Evolutionary conservation across 2,888 invertebrate genomes (phyloP).

Genomic region (Amphipyra tragopoginis): DNA sequence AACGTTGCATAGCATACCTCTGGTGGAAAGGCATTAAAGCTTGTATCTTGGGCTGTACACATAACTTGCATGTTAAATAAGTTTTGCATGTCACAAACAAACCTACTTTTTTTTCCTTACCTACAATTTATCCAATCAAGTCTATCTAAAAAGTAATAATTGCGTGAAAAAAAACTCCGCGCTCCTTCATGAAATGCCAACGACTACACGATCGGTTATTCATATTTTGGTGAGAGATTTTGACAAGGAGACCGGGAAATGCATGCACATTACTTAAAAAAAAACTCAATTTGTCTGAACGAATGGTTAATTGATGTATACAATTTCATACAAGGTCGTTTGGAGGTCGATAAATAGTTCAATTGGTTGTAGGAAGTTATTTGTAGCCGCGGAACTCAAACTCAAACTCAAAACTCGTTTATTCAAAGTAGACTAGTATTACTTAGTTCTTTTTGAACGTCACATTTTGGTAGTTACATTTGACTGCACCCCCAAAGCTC

Average conservation of each 20-base stretch:
- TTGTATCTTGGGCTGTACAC: too few species aligned
- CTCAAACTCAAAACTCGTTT: too few species aligned
- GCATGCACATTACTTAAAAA: conserved; percentile 23
- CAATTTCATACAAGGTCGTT: conserved; percentile 58
- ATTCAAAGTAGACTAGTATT: too few species aligned
- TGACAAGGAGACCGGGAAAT: conserved; percentile 55
- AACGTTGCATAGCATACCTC: too few species aligned
- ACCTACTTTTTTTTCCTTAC: conserved; percentile 32
- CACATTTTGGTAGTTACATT: too few species aligned
- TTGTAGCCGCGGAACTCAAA: conserved; percentile 43
- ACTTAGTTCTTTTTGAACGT: too few species aligned
- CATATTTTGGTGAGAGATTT: conserved; percentile 9
- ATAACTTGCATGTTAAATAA: conserved; percentile 10
- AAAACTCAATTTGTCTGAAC: conserved; percentile 39
- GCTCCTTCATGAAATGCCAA: conserved; percentile 11
- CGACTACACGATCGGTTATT: not conserved
- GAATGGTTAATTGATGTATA: conserved; percentile 40
- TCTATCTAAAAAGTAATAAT: conserved; percentile 8
- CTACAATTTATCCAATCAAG: conserved; percentile 12
- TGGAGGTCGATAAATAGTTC: conserved; percentile 62
- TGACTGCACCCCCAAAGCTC: too few species aligned
- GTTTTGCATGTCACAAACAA: conserved; percentile 13
- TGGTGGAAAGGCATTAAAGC: too few species aligned
- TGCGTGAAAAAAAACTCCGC: too few species aligned
- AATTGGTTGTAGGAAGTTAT: conserved; percentile 59